Percentiles rank a stretch among this genome's conserved stretches.
Conservation (phyloP, 2,113 vertebrate species). For the Pipra filicauda region DNA sequence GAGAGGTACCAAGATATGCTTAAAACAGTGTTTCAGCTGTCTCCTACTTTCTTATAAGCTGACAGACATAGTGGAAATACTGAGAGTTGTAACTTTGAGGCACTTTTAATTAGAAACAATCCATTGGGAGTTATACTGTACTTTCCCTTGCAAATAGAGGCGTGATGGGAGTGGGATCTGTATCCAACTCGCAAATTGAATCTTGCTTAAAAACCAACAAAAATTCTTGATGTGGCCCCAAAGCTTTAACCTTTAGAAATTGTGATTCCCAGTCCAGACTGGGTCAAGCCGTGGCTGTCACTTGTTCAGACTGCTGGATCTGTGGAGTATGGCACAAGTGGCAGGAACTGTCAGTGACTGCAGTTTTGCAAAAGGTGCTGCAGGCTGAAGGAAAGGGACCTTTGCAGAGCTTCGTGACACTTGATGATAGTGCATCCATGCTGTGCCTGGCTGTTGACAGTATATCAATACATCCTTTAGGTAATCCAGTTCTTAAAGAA, state of each 20-base stretch:
- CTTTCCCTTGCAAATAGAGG: neutral
- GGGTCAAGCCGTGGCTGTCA: neutral
- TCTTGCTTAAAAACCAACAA: neutral
- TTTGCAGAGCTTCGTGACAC: neutral
- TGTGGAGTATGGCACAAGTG: neutral
- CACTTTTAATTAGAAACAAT: conserved; percentile 22
- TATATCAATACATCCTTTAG: neutral
- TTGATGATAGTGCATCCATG: neutral
- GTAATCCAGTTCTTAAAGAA: neutral
- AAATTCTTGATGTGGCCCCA: neutral
- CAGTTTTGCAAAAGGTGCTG: neutral
- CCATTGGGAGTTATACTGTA: neutral
- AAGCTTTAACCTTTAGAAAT: neutral
- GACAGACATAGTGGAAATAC: neutral
- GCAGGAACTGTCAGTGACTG: neutral
- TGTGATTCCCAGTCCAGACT: neutral
- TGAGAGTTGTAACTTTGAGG: neutral
- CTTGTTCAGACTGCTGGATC: neutral
- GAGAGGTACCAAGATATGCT: neutral
- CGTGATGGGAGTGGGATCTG: neutral
- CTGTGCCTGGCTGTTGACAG: neutral
- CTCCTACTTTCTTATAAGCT: neutral
- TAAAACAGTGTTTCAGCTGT: neutral
- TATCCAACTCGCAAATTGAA: neutral
- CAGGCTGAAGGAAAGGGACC: neutral